Evolutionary conservation across 2,888 invertebrate species (phyloP), one percentile per base, ranked within the genome.

Genomic region (Cordilura impudica): DNA sequence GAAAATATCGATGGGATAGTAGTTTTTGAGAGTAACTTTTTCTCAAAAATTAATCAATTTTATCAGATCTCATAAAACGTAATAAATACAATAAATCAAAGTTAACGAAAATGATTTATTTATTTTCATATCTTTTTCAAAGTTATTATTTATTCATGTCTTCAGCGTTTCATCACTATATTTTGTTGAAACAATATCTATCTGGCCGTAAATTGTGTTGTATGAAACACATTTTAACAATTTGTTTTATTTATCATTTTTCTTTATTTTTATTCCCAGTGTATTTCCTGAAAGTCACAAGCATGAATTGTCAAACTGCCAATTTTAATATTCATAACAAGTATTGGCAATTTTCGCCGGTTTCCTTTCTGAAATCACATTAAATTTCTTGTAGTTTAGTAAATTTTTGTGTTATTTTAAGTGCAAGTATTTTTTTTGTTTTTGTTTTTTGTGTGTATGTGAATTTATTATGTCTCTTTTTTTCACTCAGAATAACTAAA

Each of bases 241-340:
- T 31, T 31, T 31, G 12, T 31, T 31, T 31, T 31, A 31, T 10
- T 31, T 31, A 31, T 3, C 21, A 66, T 58, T 60, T 74, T 74
- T 74, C 65, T 58, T 66, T 35, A 58, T 21, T 45, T 66, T 31
- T 31, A 60, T 31, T 12, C 31, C 31, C 58, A 58, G 49, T 58
- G 8, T 73, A 66, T 66, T 74, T 74, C 66, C 73, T 74, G 66
- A 74, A 49, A 43, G 16, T 58, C 23, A 49, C n/a, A 19, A 66
- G 16, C 18, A 35, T 60, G 23, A 49, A 72, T 67, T 82, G 63
- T 67, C 66, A 65, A 75, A 49, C 70, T 78, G 77, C 58, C 80
- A 81, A 83, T 85, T 87, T 86, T 83, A 84, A 86, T 75, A 87
- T 87, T 87, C 86, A 83, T 79, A 81, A 82, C 85, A 84, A 84